These are phyloP conservation scores for Paralichthys olivaceus DNA, from an alignment of 2,113 vertebrate genomes.

Conservation along the genomic window DNA sequence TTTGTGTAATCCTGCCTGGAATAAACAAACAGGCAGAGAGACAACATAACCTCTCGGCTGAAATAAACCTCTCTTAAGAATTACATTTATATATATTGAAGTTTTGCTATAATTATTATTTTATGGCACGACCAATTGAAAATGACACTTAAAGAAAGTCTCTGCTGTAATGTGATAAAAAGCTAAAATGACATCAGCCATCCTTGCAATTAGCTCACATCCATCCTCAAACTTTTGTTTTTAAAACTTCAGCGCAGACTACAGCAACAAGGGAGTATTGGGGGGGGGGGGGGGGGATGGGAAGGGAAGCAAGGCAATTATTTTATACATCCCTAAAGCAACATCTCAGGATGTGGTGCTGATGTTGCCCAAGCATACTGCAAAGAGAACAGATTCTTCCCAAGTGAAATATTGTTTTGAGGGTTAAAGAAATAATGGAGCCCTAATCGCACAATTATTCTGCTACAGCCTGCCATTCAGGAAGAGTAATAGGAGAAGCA, in stretches of 20 bases:
- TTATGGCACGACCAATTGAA: not conserved
- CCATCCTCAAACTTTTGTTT: not conserved
- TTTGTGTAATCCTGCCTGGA: too few species aligned
- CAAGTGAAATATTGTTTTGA: conserved; percentile 32
- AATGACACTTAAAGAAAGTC: not conserved
- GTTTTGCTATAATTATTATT: not conserved
- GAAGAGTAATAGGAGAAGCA: conserved; percentile 41
- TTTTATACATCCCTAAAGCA: conserved; percentile 2
- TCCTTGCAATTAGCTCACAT: not conserved
- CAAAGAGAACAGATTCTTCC: conserved; percentile 22
- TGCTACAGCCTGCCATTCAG: conserved; percentile 21
- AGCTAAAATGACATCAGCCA: not conserved
- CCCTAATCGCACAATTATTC: conserved; percentile 50
- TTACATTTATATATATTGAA: not conserved
- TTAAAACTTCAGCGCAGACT: conserved; percentile 3
- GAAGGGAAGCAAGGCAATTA: not conserved
- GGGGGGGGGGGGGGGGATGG: not conserved
- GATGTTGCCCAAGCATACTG: conserved; percentile 2
- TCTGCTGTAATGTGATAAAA: not conserved
- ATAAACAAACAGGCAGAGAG: not conserved
- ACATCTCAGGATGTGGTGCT: not conserved
- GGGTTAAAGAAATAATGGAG: conserved; percentile 44
- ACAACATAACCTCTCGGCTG: not conserved
- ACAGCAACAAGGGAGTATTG: not conserved
- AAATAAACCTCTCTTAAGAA: not conserved